Evolutionary conservation across 2,113 vertebrate genomes (phyloP).

Genomic region (Trachemys scripta): DNA sequence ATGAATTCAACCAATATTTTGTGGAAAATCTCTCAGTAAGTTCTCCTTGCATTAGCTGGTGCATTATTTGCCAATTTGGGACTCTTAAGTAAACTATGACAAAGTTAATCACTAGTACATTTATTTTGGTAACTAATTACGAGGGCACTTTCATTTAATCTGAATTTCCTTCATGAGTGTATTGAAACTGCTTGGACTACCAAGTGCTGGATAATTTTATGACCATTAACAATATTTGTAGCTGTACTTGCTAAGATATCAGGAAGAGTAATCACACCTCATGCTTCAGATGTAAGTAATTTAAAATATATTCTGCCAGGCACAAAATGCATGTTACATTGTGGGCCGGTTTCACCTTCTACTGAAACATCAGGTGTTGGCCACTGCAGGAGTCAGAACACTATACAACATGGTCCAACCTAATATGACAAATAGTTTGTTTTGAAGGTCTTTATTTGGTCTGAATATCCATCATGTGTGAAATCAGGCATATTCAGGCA

Average conservation of each 20-base stretch:
- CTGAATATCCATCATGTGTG: background rate
- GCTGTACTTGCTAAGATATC: background rate
- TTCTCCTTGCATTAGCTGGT: background rate
- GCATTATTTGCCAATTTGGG: background rate
- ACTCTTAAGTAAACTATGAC: background rate
- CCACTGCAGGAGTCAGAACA: background rate
- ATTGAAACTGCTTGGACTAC: background rate
- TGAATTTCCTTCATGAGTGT: background rate
- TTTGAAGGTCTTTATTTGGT: background rate
- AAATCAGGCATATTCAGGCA: background rate
- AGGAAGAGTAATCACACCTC: background rate
- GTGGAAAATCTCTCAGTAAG: background rate
- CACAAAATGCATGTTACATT: background rate
- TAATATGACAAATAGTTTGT: background rate
- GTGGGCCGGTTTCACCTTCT: background rate
- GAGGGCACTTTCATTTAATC: background rate
- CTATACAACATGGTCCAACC: background rate
- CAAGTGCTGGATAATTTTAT: background rate
- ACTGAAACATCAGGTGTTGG: background rate
- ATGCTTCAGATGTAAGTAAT: constrained; percentile 15
- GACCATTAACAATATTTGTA: constrained; percentile 1
- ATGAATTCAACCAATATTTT: constrained; percentile 38
- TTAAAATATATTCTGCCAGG: background rate
- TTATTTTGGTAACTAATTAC: background rate
- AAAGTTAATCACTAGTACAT: background rate